Conservation (phyloP, 1,140 invertebrate genomes). For the Prorops nasuta region DNA sequence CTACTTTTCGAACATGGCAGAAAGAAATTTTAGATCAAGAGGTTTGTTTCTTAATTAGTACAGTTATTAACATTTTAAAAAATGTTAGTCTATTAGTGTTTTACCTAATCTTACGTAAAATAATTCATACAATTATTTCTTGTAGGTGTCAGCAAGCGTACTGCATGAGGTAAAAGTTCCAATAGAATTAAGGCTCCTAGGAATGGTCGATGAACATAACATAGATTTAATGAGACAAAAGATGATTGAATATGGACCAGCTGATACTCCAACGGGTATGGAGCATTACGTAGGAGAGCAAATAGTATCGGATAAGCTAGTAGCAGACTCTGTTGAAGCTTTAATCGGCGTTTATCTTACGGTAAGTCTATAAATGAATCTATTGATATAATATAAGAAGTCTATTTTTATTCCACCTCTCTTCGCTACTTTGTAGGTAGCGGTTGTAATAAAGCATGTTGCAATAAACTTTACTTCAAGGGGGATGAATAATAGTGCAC, state of each 20-base stretch:
- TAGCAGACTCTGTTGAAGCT: constrained; percentile 83
- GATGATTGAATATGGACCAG: constrained; percentile 32
- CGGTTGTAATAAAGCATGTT: too few relatives aligned
- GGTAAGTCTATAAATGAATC: constrained; percentile 49
- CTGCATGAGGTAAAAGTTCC: constrained; percentile 54
- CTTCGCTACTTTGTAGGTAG: too few relatives aligned
- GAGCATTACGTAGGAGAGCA: constrained; percentile 54
- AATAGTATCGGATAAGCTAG: constrained; percentile 61
- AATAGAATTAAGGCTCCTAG: constrained; percentile 44
- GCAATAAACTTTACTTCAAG: too few relatives aligned
- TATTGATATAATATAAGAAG: too few relatives aligned
- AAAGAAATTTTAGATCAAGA: constrained; percentile 27
- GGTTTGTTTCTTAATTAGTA: background rate
- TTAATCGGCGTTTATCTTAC: constrained; percentile 76
- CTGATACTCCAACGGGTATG: constrained; percentile 40
- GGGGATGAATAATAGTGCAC: too few relatives aligned
- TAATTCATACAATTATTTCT: background rate
- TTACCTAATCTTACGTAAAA: constrained; percentile 2
- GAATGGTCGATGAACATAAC: constrained; percentile 36
- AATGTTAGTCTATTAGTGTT: background rate
- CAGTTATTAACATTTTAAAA: constrained; percentile 2
- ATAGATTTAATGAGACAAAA: constrained; percentile 20
- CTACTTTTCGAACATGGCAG: constrained; percentile 28
- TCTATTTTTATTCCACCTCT: too few relatives aligned
- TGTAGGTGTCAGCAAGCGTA: constrained; percentile 44